These are phyloP conservation scores for Cordilura impudica DNA, from an alignment of 2,888 invertebrate genomes.

Conservation along the genomic window DNA sequence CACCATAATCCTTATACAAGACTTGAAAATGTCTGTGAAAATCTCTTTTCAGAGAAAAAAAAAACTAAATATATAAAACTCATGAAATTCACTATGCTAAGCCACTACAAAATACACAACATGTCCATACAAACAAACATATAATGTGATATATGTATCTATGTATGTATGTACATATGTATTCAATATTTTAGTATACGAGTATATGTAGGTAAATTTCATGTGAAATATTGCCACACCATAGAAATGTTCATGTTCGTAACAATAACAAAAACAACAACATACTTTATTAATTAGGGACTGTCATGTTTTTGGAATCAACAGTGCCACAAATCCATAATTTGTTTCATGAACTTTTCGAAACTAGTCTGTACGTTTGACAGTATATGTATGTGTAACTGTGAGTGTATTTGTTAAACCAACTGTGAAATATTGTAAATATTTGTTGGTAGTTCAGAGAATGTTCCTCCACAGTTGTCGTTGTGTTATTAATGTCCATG, in stretches of 20 bases:
- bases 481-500: constrained; percentile 54
- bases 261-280: constrained; percentile 26
- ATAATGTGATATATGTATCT: too few relatives aligned
- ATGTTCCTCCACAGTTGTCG: constrained; percentile 38
- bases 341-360: constrained; percentile 40
- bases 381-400: too few relatives aligned
- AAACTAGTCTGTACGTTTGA: neutral
- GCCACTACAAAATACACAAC: neutral
- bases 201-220: too few relatives aligned
- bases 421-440: constrained; percentile 48
- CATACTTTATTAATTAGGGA: constrained; percentile 60
- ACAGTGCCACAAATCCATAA: constrained; percentile 60
- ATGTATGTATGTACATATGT: too few relatives aligned
- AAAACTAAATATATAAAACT: neutral
- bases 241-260: neutral
- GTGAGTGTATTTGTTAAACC: constrained; percentile 35
- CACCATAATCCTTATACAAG: constrained; percentile 41
- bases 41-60: constrained; percentile 17
- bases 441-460: neutral
- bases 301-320: constrained; percentile 59
- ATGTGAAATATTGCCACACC: neutral
- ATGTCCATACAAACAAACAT: neutral
- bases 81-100: too few relatives aligned
- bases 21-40: constrained; percentile 31
- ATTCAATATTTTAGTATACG: too few relatives aligned